Percentiles rank a stretch among this genome's conserved stretches.
Evolutionary conservation across 2,797 vertebrate species (phyloP).

Genomic region (Tragopan temminckii): DNA sequence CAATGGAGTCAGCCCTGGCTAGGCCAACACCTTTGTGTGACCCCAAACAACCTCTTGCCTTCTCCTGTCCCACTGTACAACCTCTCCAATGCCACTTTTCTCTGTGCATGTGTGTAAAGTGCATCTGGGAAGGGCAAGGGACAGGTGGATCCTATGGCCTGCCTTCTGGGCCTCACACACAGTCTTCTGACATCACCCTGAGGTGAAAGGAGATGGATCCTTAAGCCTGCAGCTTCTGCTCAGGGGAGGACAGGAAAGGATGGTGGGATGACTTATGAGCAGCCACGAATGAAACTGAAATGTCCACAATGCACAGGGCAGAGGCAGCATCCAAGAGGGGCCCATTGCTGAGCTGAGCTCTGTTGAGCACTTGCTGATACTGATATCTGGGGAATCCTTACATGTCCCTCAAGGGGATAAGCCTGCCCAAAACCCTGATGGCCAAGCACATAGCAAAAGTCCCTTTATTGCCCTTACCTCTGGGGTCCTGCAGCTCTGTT

Average conservation of each 20-base stretch:
- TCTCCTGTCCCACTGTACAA: fast-evolving
- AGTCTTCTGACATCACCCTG: background rate
- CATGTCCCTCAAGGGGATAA: background rate
- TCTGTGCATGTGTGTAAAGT: background rate
- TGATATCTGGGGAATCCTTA: background rate
- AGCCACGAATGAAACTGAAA: background rate
- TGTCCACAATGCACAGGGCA: background rate
- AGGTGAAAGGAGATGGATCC: background rate
- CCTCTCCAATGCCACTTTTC: fast-evolving
- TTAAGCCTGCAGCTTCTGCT: background rate
- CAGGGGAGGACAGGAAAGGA: background rate
- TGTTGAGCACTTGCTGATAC: background rate
- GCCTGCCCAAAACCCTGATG: background rate
- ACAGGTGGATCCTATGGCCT: background rate
- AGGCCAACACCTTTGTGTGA: background rate
- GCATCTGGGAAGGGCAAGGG: background rate
- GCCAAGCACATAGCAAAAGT: background rate
- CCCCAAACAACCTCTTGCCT: background rate
- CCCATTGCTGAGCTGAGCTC: background rate
- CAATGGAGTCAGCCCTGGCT: background rate
- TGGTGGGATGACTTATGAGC: background rate
- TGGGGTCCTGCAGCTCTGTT: background rate
- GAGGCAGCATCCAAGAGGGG: background rate
- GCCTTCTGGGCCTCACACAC: background rate
- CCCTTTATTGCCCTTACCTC: background rate